These are phyloP conservation scores for Chanos chanos DNA, from an alignment of 2,797 vertebrate genomes.

Conservation along the genomic window DNA sequence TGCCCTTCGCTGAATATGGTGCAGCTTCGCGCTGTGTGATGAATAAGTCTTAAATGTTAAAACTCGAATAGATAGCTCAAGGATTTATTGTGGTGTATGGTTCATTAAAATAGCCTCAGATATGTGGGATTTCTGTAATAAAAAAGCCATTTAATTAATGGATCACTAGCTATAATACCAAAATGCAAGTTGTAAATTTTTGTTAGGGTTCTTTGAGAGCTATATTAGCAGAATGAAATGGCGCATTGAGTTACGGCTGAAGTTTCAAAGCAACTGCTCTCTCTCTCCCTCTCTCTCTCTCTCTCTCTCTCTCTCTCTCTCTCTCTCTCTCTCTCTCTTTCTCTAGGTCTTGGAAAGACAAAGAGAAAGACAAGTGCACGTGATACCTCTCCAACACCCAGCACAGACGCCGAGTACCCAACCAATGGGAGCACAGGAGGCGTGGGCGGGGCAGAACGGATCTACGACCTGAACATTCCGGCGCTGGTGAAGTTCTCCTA, in stretches of 20 bases:
- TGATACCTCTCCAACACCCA: conserved; percentile 90
- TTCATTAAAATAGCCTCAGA: conserved; percentile 1
- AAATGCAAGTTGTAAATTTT: background rate
- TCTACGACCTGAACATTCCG: conserved; percentile 92
- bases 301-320: background rate
- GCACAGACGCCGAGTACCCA: conserved; percentile 89
- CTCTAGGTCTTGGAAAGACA: conserved; percentile 90
- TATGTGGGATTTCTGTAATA: background rate
- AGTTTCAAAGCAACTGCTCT: background rate
- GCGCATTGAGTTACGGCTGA: background rate
- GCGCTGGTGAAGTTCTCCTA: conserved; percentile 94
- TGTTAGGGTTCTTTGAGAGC: background rate
- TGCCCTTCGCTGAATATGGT: background rate
- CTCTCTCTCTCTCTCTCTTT: background rate
- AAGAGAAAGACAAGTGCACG: conserved; percentile 87
- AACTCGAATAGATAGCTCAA: background rate
- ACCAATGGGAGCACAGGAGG: conserved; percentile 81
- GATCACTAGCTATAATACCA: background rate
- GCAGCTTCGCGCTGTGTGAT: background rate
- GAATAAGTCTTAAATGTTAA: background rate
- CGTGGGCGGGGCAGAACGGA: conserved; percentile 74
- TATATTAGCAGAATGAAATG: background rate
- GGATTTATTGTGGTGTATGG: background rate
- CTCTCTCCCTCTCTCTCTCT: background rate
- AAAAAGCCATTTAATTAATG: background rate